Evolutionary conservation across 2,888 invertebrate species (phyloP).

Genomic region (Synergus umbraculus): DNA sequence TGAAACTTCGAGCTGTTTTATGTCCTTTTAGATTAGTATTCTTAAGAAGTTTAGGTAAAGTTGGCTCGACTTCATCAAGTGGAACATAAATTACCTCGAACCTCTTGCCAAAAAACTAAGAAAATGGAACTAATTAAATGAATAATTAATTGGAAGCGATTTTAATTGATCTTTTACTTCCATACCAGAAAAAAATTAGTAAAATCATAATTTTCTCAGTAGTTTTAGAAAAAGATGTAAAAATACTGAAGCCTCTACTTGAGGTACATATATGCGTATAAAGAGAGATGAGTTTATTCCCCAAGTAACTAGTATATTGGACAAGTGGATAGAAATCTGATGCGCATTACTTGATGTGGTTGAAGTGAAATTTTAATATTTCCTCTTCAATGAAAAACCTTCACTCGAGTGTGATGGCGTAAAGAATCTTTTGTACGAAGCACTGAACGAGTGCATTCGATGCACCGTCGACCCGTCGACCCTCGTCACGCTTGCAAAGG

Average conservation of each 20-base stretch:
- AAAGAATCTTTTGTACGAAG: constrained; percentile 30
- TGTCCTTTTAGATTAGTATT: not conserved
- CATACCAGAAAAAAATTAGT: not conserved
- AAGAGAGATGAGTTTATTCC: constrained; percentile 1
- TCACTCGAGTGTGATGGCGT: constrained; percentile 23
- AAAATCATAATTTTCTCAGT: too few relatives aligned
- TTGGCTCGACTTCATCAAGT: not conserved
- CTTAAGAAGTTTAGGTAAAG: not conserved
- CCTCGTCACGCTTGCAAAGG: constrained; percentile 36
- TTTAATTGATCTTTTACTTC: not conserved
- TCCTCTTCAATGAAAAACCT: constrained; percentile 30
- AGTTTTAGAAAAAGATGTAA: not conserved
- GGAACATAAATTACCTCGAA: not conserved
- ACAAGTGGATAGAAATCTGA: constrained; percentile 38
- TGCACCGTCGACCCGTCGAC: constrained; percentile 39
- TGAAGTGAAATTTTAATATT: constrained; percentile 35
- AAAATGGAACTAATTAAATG: not conserved
- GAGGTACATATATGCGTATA: not conserved
- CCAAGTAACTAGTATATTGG: constrained; percentile 18
- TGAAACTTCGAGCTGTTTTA: not conserved
- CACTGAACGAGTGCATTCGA: constrained; percentile 36
- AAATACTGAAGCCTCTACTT: not conserved
- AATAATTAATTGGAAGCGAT: not conserved
- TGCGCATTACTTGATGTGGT: constrained; percentile 39
- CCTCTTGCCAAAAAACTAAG: not conserved